Evolutionary conservation across 2,888 invertebrate species (phyloP), one percentile per base, ranked within the genome.

Genomic region (Drosophila siamana): DNA sequence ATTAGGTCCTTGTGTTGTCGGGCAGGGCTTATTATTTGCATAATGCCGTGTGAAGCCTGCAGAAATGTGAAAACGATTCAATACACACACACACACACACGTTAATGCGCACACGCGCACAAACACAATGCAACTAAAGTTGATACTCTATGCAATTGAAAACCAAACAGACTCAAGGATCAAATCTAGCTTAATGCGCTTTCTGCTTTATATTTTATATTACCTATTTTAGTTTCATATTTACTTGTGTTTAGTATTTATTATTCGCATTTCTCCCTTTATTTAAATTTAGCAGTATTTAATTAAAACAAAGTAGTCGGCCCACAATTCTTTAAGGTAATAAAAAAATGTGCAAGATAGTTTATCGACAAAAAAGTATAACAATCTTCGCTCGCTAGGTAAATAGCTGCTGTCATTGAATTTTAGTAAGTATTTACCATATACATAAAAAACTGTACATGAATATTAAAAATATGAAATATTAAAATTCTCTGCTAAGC

Each of bases 11-110:
- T 38, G 43, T 24, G 62, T 59, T 61, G n/a, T 19, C 41, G 40
- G 11, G 40, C 38, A 30, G 40, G 63, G 66, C 65, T 59, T 78
- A 76, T 76, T 76, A 78, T 79, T 79, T 76, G 76, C 78, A 75
- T 78, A 78, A 78, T 67, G 33, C 66, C 30, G 24, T 28, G 43
- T 38, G n/a, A 64, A 66, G 51, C 46, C 55, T 36, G 46, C 46
- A 43, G 43, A 43, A 59, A 66, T 44, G 56, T 51, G 44, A 40
- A 36, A 60, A 48, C 40, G 36, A 33, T 55, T 55, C 55, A 52
- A 52, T 8, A 16, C 52, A 43, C 40, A 40, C 51, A 51, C 33
- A n/a, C 33, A 28, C 7, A 46, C 16, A 11, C 19, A 47, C 11
- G 38, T 15, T 16, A 9, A 41, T 15, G 24, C 11, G 22, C 36